A percentile compares a stretch with the other conserved stretches of the same genome.
phyloP scores from a whole-genome alignment of 2,888 invertebrate genomes.

The Parnassius mnemosyne region DNA sequence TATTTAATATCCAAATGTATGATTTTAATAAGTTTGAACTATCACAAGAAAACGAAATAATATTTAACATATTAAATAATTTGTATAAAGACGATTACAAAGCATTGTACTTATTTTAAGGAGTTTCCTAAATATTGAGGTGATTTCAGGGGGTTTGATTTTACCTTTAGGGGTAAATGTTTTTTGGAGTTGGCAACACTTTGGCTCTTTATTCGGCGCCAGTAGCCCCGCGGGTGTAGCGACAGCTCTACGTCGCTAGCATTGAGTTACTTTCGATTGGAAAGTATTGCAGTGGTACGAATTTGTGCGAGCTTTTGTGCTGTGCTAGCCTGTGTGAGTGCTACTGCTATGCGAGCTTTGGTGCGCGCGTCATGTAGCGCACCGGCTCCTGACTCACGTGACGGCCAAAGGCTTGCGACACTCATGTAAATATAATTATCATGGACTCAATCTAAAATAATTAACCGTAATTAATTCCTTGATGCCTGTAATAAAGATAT shows the following conservation, averaged over 20 bases:
- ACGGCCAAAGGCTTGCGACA: not conserved
- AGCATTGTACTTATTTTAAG: too few species aligned
- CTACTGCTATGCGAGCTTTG: not conserved
- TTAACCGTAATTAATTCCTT: too few species aligned
- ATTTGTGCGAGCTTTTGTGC: not conserved
- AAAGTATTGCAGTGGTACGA: not conserved
- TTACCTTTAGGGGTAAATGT: too few species aligned
- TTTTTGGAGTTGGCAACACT: too few species aligned
- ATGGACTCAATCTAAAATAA: not conserved
- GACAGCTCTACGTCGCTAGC: not conserved
- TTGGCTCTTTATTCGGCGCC: not conserved
- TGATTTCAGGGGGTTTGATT: too few species aligned
- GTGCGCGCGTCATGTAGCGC: not conserved
- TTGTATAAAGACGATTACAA: not conserved
- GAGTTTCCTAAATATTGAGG: too few species aligned
- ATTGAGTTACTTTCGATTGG: not conserved
- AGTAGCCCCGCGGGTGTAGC: not conserved
- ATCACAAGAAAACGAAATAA: not conserved
- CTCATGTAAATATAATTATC: constrained; percentile 7
- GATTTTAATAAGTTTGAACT: too few species aligned
- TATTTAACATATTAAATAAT: not conserved
- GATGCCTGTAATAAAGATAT: too few species aligned
- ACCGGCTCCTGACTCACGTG: not conserved
- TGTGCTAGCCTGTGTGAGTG: constrained; percentile 8
- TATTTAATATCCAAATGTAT: not conserved